Percentiles rank a stretch among this genome's conserved stretches.
Conservation (phyloP, 2,113 vertebrate species). For the Maccullochella peelii region DNA sequence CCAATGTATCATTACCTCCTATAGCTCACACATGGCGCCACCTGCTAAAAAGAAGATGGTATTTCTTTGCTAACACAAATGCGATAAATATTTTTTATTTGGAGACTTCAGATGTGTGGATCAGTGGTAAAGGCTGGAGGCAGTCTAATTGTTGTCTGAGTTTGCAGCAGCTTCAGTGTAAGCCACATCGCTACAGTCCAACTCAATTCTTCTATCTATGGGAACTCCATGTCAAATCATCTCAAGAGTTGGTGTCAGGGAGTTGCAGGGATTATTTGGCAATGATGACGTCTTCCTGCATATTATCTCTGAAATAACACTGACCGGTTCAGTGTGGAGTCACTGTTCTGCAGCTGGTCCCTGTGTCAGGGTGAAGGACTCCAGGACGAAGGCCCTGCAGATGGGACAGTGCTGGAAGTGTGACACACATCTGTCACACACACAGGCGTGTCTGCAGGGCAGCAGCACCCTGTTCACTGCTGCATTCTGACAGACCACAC, state of each 20-base stretch:
- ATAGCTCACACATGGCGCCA: too few species aligned
- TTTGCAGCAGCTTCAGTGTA: background rate
- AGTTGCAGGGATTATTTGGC: background rate
- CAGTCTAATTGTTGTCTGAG: background rate
- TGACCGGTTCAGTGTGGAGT: background rate
- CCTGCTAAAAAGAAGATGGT: too few species aligned
- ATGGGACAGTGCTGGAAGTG: slow-evolving; percentile 95
- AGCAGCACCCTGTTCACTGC: slow-evolving; percentile 92
- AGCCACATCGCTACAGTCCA: background rate
- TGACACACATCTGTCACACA: slow-evolving; percentile 89
- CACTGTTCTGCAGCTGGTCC: background rate
- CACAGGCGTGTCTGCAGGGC: slow-evolving; percentile 93
- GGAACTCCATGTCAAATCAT: background rate
- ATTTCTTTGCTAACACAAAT: too few species aligned
- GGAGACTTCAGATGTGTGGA: background rate
- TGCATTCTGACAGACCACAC: slow-evolving; percentile 95
- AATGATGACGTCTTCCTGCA: too few species aligned
- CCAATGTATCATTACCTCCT: too few species aligned
- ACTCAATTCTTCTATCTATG: background rate
- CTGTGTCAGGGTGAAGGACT: slow-evolving; percentile 88
- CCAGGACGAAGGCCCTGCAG: slow-evolving; percentile 92
- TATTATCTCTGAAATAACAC: background rate
- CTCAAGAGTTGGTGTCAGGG: background rate
- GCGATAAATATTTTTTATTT: too few species aligned
- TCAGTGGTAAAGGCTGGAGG: background rate